phyloP scores from a whole-genome alignment of 2,113 vertebrate species.

The Ornithorhynchus anatinus region DNA sequence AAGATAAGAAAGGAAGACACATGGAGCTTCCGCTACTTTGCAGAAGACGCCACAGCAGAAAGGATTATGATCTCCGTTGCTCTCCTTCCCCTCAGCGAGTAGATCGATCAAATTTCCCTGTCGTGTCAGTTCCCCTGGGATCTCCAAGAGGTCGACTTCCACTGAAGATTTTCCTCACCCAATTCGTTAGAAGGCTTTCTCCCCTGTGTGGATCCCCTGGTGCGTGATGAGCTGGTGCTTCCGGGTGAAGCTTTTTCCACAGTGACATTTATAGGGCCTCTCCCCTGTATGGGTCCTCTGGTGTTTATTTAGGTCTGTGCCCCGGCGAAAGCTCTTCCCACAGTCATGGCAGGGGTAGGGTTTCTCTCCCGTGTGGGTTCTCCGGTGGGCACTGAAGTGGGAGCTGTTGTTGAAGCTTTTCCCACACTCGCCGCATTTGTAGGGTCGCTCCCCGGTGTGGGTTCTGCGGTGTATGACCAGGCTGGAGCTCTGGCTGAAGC shows the following conservation, averaged over 20 bases:
- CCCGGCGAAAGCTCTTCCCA: conserved; percentile 78
- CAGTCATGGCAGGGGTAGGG: conserved; percentile 75
- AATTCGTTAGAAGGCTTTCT: neutral
- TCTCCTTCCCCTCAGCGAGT: neutral
- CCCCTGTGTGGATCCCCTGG: neutral
- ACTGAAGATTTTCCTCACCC: neutral
- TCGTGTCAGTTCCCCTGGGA: neutral
- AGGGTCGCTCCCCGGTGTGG: conserved; percentile 10
- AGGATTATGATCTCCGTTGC: neutral
- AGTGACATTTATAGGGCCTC: too few relatives aligned
- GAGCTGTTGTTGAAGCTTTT: conserved; percentile 39
- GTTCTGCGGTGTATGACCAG: conserved; percentile 24
- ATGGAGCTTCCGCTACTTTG: neutral
- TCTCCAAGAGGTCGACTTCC: neutral
- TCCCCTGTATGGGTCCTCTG: conserved; percentile 60
- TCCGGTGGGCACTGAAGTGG: conserved; percentile 14
- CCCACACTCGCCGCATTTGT: conserved; percentile 16
- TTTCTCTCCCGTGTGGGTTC: conserved; percentile 63
- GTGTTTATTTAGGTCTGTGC: conserved; percentile 75
- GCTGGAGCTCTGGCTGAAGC: conserved; percentile 10
- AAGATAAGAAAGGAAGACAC: neutral
- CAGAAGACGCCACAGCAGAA: neutral
- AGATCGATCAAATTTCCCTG: neutral
- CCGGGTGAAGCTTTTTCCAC: too few relatives aligned
- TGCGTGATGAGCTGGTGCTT: neutral